Conservation (phyloP, 2,113 vertebrate species). For the Sylvia atricapilla region DNA sequence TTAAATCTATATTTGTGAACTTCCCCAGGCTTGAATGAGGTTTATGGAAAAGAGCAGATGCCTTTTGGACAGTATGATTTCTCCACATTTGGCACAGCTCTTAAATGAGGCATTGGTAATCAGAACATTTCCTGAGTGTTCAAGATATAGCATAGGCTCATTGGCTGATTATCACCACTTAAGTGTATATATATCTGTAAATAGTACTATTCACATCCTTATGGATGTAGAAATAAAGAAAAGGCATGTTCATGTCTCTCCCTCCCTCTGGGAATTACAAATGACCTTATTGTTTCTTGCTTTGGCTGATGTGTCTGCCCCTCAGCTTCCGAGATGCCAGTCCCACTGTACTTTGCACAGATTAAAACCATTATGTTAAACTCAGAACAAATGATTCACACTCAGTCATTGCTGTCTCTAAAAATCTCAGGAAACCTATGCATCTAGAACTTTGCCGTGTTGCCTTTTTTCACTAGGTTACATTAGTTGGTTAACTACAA, state of each 20-base stretch:
- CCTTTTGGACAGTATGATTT: background rate
- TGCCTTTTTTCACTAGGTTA: background rate
- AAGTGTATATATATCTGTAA: background rate
- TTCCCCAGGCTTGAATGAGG: background rate
- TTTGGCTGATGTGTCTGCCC: background rate
- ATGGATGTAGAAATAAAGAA: background rate
- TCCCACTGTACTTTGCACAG: background rate
- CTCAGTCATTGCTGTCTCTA: background rate
- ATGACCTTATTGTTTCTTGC: background rate
- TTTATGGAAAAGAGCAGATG: background rate
- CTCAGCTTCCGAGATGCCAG: background rate
- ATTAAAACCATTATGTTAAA: background rate
- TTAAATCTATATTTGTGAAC: background rate
- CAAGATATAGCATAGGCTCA: background rate
- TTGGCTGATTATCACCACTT: background rate
- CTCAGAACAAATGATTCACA: background rate
- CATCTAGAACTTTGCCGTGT: background rate
- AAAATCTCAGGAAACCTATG: background rate
- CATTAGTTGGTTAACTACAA: background rate
- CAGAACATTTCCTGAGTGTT: background rate
- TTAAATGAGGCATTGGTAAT: background rate
- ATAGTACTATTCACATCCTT: background rate
- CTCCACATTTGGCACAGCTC: background rate
- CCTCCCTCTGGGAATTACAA: background rate
- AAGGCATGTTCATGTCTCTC: background rate